Conservation (phyloP, 2,888 invertebrate genomes). For the Enchytraeus crypticus region DNA sequence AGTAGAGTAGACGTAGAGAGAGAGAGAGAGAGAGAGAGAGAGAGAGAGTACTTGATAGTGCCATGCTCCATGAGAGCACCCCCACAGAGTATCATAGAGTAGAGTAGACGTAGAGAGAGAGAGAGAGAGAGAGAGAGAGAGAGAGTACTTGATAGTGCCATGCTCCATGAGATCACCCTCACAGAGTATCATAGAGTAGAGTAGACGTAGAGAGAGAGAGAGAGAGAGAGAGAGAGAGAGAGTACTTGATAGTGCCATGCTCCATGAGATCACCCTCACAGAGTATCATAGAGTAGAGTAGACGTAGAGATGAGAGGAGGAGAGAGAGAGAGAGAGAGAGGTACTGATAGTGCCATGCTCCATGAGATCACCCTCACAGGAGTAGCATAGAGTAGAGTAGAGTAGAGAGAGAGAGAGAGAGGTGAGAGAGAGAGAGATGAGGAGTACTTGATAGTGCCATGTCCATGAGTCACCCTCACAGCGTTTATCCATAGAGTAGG, state of each 20-base stretch:
- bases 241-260: slow-evolving; percentile 51
- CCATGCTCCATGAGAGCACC: slow-evolving; percentile 65
- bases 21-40: no score
- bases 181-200: slow-evolving; percentile 84
- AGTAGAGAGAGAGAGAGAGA: slow-evolving; percentile 89
- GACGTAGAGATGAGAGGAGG: slow-evolving; percentile 81
- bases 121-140: no score
- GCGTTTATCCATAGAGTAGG: slow-evolving; percentile 84
- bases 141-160: slow-evolving; percentile 52
- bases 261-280: slow-evolving; percentile 77
- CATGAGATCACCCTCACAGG: slow-evolving; percentile 78
- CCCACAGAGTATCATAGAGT: slow-evolving; percentile 84
- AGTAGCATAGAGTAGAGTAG: slow-evolving; percentile 74
- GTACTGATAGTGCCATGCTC: slow-evolving; percentile 52
- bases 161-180: slow-evolving; percentile 71
- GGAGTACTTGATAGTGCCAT: slow-evolving; percentile 52
- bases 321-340: no score
- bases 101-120: slow-evolving; percentile 86
- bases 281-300: slow-evolving; percentile 84
- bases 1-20: slow-evolving; percentile 86
- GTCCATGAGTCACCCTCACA: slow-evolving; percentile 71
- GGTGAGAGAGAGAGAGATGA: no score
- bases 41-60: slow-evolving; percentile 52
- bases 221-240: slow-evolving; percentile 52
- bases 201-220: slow-evolving; percentile 86